These are phyloP conservation scores for Pemphigus obesinymphae DNA, from an alignment of 1,140 invertebrate genomes.

Conservation along the genomic window DNA sequence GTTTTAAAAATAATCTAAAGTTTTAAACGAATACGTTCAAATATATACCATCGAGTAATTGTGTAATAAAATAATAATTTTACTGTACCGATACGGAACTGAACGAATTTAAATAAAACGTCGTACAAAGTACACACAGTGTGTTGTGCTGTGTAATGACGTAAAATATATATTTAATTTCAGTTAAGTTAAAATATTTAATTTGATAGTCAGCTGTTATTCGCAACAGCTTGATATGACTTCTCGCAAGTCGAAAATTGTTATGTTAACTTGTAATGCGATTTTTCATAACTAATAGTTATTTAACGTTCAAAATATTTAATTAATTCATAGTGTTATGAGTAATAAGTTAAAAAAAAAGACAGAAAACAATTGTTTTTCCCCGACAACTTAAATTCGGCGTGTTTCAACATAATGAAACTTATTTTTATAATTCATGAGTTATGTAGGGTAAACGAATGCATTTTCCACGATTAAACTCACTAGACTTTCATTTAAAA, in stretches of 20 bases:
- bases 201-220: neutral
- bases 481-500: neutral
- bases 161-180: neutral
- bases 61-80: too few relatives aligned
- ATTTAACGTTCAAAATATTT: slow-evolving; percentile 21
- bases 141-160: too few relatives aligned
- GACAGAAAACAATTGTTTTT: neutral
- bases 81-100: too few relatives aligned
- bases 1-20: too few relatives aligned
- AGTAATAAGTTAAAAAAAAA: neutral
- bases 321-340: slow-evolving; percentile 28
- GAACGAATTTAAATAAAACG: too few relatives aligned
- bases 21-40: too few relatives aligned
- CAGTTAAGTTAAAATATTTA: neutral
- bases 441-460: neutral
- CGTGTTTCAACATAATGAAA: neutral
- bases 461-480: neutral
- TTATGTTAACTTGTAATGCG: neutral
- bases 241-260: neutral
- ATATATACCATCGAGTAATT: too few relatives aligned
- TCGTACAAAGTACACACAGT: neutral
- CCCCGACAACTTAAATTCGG: neutral
- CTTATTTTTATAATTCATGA: neutral
- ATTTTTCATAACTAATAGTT: slow-evolving; percentile 21
- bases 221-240: slow-evolving; percentile 22